These are phyloP conservation scores for Poeciliopsis retropinna DNA, from an alignment of 2,113 vertebrate species.

Conservation along the genomic window DNA sequence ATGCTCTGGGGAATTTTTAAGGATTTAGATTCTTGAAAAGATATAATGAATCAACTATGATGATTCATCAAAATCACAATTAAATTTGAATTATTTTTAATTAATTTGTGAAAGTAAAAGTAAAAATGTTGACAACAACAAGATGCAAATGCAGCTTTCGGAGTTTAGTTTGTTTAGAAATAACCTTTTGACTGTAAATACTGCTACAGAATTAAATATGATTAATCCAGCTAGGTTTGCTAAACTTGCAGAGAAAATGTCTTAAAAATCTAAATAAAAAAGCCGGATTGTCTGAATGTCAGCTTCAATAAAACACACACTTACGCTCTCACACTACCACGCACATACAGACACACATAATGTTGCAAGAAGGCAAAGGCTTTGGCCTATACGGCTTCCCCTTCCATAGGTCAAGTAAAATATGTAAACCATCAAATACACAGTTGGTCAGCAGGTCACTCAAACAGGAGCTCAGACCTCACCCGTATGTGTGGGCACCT, in stretches of 20 bases:
- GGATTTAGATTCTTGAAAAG: not conserved
- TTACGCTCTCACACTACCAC: not conserved
- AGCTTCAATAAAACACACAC: constrained; percentile 24
- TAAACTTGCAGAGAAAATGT: too few species aligned
- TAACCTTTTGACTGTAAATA: too few species aligned
- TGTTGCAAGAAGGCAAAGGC: constrained; percentile 18
- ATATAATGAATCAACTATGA: not conserved
- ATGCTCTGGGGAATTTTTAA: not conserved
- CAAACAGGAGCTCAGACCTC: constrained; percentile 13
- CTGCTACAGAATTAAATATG: too few species aligned
- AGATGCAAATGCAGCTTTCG: too few species aligned
- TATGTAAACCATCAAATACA: constrained; percentile 17
- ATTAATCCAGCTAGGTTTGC: too few species aligned
- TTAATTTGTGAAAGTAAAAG: too few species aligned
- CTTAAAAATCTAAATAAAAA: not conserved
- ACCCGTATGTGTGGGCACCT: not conserved
- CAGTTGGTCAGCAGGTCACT: constrained; percentile 17
- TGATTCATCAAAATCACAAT: too few species aligned
- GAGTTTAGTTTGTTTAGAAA: too few species aligned
- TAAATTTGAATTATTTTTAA: too few species aligned
- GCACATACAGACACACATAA: constrained; percentile 22
- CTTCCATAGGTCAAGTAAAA: constrained; percentile 22
- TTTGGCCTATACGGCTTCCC: constrained; percentile 20
- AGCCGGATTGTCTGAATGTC: constrained; percentile 24
- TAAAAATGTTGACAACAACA: too few species aligned